These are phyloP conservation scores for Daboia siamensis DNA, from an alignment of 2,113 vertebrate genomes.

Conservation along the genomic window DNA sequence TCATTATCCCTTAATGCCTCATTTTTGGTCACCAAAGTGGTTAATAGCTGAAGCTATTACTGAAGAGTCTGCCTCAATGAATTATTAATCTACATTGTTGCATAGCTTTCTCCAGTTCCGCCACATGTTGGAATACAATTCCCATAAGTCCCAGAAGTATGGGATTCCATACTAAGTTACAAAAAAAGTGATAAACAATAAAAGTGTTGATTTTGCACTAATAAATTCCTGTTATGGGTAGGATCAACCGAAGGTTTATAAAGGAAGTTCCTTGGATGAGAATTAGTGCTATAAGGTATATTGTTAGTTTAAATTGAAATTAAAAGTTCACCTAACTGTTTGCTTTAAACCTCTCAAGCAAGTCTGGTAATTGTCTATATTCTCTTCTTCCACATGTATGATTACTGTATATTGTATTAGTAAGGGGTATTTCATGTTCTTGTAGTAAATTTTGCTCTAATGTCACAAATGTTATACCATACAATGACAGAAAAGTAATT, in stretches of 20 bases:
- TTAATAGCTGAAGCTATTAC: neutral
- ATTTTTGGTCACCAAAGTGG: neutral
- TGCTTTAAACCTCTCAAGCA: neutral
- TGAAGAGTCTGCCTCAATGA: neutral
- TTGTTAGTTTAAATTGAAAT: slow-evolving; percentile 22
- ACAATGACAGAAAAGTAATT: neutral
- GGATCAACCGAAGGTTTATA: slow-evolving; percentile 17
- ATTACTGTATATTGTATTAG: neutral
- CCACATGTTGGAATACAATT: too few relatives aligned
- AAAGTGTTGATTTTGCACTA: too few relatives aligned
- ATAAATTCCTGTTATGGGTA: slow-evolving; percentile 17
- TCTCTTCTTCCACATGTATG: accelerated
- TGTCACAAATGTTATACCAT: slow-evolving; percentile 32
- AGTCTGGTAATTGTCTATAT: slow-evolving; percentile 1
- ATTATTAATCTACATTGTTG: slow-evolving; percentile 27
- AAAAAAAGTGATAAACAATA: neutral
- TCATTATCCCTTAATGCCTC: neutral
- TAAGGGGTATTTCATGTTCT: neutral
- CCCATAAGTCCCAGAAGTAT: neutral
- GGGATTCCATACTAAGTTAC: neutral
- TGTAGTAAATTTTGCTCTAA: neutral
- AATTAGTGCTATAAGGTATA: slow-evolving; percentile 41
- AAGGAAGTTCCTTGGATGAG: slow-evolving; percentile 38
- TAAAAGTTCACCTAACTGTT: slow-evolving; percentile 6
- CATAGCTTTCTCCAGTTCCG: neutral